phyloP scores from a whole-genome alignment of 2,888 invertebrate genomes.

The Tenthredo mesomela region DNA sequence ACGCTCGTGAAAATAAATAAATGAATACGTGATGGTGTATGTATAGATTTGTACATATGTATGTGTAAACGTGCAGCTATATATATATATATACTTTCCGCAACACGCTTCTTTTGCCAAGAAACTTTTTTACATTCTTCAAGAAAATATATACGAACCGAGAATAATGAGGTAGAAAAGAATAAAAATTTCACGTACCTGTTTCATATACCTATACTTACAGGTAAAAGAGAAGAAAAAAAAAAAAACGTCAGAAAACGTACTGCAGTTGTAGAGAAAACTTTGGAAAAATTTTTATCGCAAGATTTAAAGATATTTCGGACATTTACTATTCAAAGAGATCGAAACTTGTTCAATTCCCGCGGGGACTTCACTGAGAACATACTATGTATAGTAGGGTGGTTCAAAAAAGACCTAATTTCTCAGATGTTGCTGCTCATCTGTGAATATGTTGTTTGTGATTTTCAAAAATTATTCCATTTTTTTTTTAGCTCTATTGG shows the following conservation, averaged over 20 bases:
- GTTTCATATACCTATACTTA: neutral
- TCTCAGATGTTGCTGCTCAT: too few species aligned
- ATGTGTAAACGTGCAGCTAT: neutral
- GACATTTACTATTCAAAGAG: neutral
- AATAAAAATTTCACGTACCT: neutral
- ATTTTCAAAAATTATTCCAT: too few species aligned
- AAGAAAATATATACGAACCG: neutral
- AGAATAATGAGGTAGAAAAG: neutral
- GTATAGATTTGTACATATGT: neutral
- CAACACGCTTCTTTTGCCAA: neutral
- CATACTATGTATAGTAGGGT: too few species aligned
- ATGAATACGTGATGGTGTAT: neutral
- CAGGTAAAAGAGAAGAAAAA: neutral
- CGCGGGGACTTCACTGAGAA: too few species aligned
- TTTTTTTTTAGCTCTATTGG: too few species aligned
- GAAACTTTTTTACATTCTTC: neutral
- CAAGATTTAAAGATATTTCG: neutral
- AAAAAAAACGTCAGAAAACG: neutral
- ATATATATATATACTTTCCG: neutral
- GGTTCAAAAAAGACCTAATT: too few species aligned
- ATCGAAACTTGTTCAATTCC: neutral
- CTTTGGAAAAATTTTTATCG: neutral
- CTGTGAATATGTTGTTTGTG: too few species aligned
- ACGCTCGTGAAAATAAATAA: slow-evolving; percentile 33
- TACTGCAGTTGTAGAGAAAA: neutral